phyloP scores from a whole-genome alignment of 2,797 vertebrate species.

The Stomatorhinus walkeri region DNA sequence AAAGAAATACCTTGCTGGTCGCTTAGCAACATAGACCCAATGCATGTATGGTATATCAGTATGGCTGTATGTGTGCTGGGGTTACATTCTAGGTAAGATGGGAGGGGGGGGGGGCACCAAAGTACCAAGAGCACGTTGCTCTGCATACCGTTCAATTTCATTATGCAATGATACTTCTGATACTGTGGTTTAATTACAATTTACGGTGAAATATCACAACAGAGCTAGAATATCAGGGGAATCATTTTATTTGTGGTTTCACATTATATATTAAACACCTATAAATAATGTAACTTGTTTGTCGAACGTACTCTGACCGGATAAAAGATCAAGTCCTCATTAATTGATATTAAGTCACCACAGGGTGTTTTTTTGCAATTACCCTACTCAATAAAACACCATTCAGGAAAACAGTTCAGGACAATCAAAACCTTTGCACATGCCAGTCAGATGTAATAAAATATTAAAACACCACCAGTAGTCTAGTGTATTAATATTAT shows the following conservation, averaged over 20 bases:
- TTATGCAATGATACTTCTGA: not conserved
- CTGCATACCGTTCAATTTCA: not conserved
- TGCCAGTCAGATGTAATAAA: not conserved
- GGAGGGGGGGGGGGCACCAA: conserved; percentile 29
- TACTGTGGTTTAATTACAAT: not conserved
- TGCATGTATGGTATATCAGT: conserved; percentile 52
- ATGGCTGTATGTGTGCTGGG: conserved; percentile 54
- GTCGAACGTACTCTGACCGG: not conserved
- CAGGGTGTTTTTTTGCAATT: not conserved
- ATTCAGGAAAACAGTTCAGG: not conserved
- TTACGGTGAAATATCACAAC: not conserved
- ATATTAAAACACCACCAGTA: not conserved
- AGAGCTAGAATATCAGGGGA: not conserved
- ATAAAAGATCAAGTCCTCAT: not conserved
- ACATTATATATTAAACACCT: not conserved
- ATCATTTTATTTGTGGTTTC: not conserved
- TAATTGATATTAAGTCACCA: not conserved
- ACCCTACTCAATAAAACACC: not conserved
- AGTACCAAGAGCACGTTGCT: not conserved
- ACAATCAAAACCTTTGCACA: not conserved
- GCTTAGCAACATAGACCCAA: conserved; percentile 61
- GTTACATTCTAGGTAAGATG: conserved; percentile 37
- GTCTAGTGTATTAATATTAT: not conserved
- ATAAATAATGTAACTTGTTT: conserved; percentile 2
- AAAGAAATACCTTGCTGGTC: conserved; percentile 62